Evolutionary conservation across 2,888 invertebrate species (phyloP), one percentile per base, ranked within the genome.

Genomic region (Salticus scenicus): DNA sequence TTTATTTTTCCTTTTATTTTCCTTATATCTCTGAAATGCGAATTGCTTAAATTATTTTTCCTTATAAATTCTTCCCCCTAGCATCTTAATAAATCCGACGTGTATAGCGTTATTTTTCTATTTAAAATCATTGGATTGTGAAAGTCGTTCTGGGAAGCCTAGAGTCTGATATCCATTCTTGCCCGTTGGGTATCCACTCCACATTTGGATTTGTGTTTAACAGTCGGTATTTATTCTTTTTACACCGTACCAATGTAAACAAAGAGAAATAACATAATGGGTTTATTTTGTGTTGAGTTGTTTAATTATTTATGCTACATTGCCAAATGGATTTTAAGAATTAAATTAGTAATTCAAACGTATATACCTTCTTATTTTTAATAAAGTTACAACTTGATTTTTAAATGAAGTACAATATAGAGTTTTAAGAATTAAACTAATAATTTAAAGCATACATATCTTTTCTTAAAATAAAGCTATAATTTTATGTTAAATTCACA

Each of bases 21-120:
- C 12, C 57, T 4, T 24, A 57, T 57, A 24, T 20, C 57, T 20
- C 24, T 24, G 57, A 24, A 57, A 24, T 17, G 42, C 17, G 42
- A 47, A 47, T 14, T 47, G 42, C 42, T 47, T 47, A 47, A 47
- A 47, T 47, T 47, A 47, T 47, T 47, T 47, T 57, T 57, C 57
- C 24, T 20, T 20, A 57, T 24, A 24, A 57, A 24, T 57, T 57
- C 24, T 24, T 24, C 57, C 57, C 24, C 12, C 7, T 24, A 24
- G 57, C 57, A 57, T 57, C 57, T 57, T 57, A 57, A 57, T 57
- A 57, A 24, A 57, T 57, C 57, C 2, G 57, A 57, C 20, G 24
- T 57, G 17, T 4, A 57, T 57, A 17, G 42, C 42, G 57, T 57
- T 57, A 24, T 57, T 57, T 57, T 24, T 24, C 57, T 17, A 24